Percentiles rank a stretch among this genome's conserved stretches.
Conservation (phyloP, 2,113 vertebrate species). For the Sylvilagus bachmani region DNA sequence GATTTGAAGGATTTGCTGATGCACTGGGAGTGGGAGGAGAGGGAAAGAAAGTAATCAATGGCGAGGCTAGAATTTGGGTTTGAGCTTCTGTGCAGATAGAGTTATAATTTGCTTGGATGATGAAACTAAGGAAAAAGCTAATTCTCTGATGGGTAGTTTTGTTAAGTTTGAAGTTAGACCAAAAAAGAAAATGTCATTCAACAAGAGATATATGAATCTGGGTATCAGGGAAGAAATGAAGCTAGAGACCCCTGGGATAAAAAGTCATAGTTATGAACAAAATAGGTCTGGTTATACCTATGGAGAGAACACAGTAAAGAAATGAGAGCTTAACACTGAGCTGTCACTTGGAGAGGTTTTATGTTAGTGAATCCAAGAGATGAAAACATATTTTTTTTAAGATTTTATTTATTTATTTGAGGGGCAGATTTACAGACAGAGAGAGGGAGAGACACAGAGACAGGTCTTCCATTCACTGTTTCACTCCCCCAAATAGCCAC, state of each 20-base stretch:
- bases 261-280: not conserved
- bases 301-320: not conserved
- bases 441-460: too few species aligned
- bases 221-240: not conserved
- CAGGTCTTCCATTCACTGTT: too few species aligned
- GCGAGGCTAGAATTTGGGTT: not conserved
- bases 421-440: too few species aligned
- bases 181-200: not conserved
- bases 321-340: not conserved
- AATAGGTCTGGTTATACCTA: not conserved
- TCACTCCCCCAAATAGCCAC: too few species aligned
- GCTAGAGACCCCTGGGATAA: not conserved
- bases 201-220: not conserved
- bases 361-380: not conserved
- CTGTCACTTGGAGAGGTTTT: not conserved
- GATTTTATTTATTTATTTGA: too few species aligned
- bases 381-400: not conserved
- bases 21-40: not conserved
- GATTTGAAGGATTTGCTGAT: not conserved
- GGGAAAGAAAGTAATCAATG: not conserved
- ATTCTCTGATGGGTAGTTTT: not conserved
- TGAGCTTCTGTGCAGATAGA: not conserved
- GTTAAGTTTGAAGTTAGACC: constrained; percentile 2
- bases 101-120: not conserved
- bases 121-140: not conserved